Percentiles rank a stretch among this genome's conserved stretches.
phyloP scores from a whole-genome alignment of 2,888 invertebrate genomes.

The Bellardia pandia region DNA sequence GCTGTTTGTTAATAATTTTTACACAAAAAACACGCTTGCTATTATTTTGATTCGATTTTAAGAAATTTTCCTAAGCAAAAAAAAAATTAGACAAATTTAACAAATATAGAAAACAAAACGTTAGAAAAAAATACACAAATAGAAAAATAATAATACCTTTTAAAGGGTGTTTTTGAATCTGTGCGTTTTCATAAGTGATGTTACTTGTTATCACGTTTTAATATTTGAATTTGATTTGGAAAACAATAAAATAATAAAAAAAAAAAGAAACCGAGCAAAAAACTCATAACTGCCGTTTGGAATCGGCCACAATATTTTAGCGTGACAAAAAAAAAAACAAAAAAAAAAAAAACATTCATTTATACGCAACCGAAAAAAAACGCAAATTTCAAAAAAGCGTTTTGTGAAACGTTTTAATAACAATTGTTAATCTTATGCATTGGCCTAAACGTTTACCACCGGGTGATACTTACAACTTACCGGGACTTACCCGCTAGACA shows the following conservation, averaged over 20 bases:
- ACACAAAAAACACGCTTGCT: slow-evolving; percentile 56
- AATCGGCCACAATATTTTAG: slow-evolving; percentile 16
- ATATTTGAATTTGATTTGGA: slow-evolving; percentile 1
- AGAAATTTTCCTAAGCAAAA: slow-evolving; percentile 4
- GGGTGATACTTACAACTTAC: slow-evolving; percentile 19
- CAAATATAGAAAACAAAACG: background rate
- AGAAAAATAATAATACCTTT: background rate
- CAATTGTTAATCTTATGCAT: slow-evolving; percentile 43
- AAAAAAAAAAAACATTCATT: slow-evolving; percentile 23
- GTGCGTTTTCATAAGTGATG: slow-evolving; percentile 2
- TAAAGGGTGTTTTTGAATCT: background rate
- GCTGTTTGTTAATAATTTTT: slow-evolving; percentile 69
- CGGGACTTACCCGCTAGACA: slow-evolving; percentile 31
- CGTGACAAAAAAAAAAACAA: slow-evolving; percentile 18
- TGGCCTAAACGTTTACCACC: slow-evolving; percentile 20
- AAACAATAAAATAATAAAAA: slow-evolving; percentile 11
- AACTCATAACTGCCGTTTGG: background rate
- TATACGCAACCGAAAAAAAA: slow-evolving; percentile 22
- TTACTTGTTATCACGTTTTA: background rate
- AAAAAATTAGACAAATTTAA: background rate
- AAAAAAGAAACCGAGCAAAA: slow-evolving; percentile 6
- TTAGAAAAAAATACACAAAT: background rate
- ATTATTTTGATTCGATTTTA: slow-evolving; percentile 2
- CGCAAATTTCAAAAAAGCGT: slow-evolving; percentile 9
- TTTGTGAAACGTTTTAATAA: slow-evolving; percentile 44